A percentile compares a stretch with the other conserved stretches of the same genome.
phyloP scores from a whole-genome alignment of 2,888 invertebrate genomes.

The Dichetophora obliterata region DNA sequence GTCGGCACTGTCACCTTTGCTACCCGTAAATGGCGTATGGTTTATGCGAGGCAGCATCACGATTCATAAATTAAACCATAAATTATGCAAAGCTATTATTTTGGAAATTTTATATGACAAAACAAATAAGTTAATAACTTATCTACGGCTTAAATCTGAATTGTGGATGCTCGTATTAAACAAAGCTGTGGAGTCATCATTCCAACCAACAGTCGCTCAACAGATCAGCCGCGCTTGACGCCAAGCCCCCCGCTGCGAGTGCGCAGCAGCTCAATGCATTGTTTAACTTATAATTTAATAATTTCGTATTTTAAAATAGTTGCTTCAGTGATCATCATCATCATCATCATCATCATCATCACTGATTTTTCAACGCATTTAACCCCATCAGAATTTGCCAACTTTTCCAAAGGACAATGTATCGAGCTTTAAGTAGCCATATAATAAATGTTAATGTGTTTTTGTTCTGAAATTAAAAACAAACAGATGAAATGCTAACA shows the following conservation, averaged over 20 bases:
- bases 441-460: too few species aligned
- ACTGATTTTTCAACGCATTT: not conserved
- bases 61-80: conserved; percentile 58
- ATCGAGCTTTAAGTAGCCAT: not conserved
- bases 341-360: not conserved
- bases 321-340: not conserved
- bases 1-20: conserved; percentile 22
- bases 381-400: not conserved
- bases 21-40: conserved; percentile 12
- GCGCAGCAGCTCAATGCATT: not conserved
- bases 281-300: conserved; percentile 28
- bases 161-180: conserved; percentile 15
- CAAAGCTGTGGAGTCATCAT: conserved; percentile 12
- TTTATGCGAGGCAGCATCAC: conserved; percentile 18
- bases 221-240: conserved; percentile 2
- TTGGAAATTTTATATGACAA: conserved; percentile 50
- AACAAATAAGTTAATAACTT: conserved; percentile 47
- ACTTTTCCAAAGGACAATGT: not conserved
- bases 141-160: conserved; percentile 35
- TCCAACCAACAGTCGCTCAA: not conserved
- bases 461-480: not conserved
- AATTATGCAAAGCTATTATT: conserved; percentile 58
- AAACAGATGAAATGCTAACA: too few species aligned
- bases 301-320: conserved; percentile 5
- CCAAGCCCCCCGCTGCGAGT: conserved; percentile 8